Percentiles rank a stretch among this genome's conserved stretches.
Evolutionary conservation across 2,888 invertebrate species (phyloP).

Genomic region (Dryobota labecula): DNA sequence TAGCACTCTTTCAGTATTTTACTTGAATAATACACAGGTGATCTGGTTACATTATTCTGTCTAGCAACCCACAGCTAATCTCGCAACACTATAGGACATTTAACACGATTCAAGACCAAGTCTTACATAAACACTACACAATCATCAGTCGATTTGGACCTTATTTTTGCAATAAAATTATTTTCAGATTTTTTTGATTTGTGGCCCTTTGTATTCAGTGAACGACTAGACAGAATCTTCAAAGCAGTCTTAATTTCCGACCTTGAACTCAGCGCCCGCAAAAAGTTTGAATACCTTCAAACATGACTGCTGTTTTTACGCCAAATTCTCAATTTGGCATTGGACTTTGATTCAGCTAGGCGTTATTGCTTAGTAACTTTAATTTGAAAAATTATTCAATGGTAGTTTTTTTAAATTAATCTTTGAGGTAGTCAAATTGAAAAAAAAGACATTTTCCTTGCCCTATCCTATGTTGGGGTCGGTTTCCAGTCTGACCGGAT

Average conservation of each 20-base stretch:
- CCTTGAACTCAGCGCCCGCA: conserved; percentile 30
- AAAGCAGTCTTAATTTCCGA: neutral
- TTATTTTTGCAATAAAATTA: no score
- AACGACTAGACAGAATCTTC: neutral
- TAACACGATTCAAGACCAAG: neutral
- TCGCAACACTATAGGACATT: neutral
- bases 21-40: neutral
- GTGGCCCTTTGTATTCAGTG: no score
- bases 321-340: neutral
- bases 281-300: conserved; percentile 4
- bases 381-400: neutral
- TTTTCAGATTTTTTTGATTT: no score
- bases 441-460: neutral
- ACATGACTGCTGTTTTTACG: conserved; percentile 16
- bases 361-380: neutral
- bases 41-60: neutral
- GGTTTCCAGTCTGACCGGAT: neutral
- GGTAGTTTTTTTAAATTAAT: neutral
- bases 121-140: conserved; percentile 24
- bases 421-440: neutral
- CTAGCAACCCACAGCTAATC: neutral
- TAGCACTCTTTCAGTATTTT: neutral
- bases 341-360: neutral
- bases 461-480: neutral
- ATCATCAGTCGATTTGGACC: no score